These are phyloP conservation scores for Caracal caracal DNA, from an alignment of 2,113 vertebrate species.

Conservation along the genomic window DNA sequence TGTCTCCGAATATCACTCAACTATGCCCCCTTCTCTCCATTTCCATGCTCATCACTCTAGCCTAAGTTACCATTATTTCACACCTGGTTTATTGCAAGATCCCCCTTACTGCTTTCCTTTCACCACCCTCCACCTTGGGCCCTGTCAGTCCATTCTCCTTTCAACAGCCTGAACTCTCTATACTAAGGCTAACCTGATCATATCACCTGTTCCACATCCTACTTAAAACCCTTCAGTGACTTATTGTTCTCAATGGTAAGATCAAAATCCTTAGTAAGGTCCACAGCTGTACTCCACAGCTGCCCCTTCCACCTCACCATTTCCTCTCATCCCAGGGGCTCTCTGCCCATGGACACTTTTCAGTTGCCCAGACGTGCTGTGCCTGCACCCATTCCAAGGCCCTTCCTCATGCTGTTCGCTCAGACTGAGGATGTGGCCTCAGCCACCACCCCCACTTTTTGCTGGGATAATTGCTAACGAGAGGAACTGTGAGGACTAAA, in stretches of 20 bases:
- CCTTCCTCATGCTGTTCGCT: background rate
- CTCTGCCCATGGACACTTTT: too few species aligned
- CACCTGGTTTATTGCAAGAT: too few species aligned
- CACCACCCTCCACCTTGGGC: background rate
- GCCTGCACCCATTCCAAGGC: background rate
- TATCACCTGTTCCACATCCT: background rate
- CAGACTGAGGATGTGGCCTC: background rate
- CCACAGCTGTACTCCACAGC: background rate
- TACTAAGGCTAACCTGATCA: background rate
- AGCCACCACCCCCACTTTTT: background rate
- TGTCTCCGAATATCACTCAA: background rate
- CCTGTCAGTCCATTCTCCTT: background rate
- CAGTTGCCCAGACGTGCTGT: background rate
- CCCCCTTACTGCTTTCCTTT: background rate
- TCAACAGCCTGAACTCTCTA: background rate
- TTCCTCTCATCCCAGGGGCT: background rate
- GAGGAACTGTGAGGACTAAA: background rate
- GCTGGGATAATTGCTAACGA: background rate
- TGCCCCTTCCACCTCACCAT: background rate
- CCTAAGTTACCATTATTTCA: background rate
- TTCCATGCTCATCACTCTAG: fast-evolving
- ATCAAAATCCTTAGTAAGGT: background rate
- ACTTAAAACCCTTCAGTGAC: background rate
- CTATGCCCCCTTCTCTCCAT: background rate
- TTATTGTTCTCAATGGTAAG: background rate